Evolutionary conservation across 2,888 invertebrate species (phyloP).

Genomic region (Sphaerophoria rueppellii): DNA sequence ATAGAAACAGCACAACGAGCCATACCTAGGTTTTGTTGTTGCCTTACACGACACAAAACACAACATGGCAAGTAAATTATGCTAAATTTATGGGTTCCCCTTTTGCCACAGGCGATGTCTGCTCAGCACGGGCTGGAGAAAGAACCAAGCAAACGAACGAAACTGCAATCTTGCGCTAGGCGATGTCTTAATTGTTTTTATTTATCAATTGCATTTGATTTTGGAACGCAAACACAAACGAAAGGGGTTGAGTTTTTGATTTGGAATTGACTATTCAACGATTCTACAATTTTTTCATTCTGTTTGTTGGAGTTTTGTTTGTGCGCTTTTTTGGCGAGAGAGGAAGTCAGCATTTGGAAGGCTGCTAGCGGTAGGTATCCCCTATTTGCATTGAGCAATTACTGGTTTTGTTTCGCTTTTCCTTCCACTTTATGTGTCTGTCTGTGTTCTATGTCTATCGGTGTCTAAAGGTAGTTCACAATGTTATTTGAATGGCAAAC

Average conservation of each 20-base stretch:
- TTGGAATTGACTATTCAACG: conserved; percentile 26
- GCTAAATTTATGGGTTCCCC: conserved; percentile 61
- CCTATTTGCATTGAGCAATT: conserved; percentile 5
- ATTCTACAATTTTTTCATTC: conserved; percentile 44
- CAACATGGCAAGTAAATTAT: conserved; percentile 50
- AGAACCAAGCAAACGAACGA: background rate
- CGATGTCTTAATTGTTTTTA: conserved; percentile 57
- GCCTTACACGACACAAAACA: conserved; percentile 3
- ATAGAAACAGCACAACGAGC: conserved; percentile 18
- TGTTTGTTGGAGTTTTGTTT: conserved; percentile 39
- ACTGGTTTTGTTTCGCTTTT: background rate
- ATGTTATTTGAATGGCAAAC: conserved; percentile 35
- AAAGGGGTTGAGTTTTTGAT: conserved; percentile 9
- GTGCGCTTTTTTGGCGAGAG: conserved; percentile 36
- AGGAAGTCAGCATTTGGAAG: conserved; percentile 27
- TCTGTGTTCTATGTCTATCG: background rate
- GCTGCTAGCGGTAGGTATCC: background rate
- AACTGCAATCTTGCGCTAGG: conserved; percentile 48
- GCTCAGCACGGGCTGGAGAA: background rate
- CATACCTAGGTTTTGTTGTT: background rate
- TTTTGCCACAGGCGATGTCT: background rate
- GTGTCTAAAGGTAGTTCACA: background rate
- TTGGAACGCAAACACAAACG: background rate
- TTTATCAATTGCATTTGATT: conserved; percentile 55
- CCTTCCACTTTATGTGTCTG: background rate